Evolutionary conservation across 2,888 invertebrate species (phyloP).

Genomic region (Torymus auratus): DNA sequence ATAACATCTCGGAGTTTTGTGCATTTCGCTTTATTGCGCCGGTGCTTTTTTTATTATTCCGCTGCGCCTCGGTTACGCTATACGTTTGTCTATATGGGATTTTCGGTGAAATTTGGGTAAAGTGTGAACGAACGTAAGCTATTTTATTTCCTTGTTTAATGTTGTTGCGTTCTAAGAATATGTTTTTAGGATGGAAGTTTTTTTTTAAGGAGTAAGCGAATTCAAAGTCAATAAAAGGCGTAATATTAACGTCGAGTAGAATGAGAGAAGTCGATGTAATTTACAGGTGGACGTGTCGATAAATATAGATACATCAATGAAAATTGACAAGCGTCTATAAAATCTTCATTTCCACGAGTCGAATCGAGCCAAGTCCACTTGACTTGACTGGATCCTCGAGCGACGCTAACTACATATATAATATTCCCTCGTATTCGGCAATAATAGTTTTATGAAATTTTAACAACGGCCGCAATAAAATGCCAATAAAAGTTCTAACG

Average conservation of each 20-base stretch:
- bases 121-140: too few relatives aligned
- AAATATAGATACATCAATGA: conserved; percentile 5
- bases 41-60: conserved; percentile 9
- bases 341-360: background rate
- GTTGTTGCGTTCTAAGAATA: background rate
- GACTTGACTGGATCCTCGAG: background rate
- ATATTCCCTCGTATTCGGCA: background rate
- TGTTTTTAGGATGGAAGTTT: too few relatives aligned
- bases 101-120: background rate
- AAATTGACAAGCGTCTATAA: conserved; percentile 18
- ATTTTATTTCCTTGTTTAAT: background rate
- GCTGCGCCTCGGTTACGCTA: background rate
- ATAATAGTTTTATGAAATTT: conserved; percentile 17
- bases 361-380: background rate
- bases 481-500: background rate
- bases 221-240: too few relatives aligned
- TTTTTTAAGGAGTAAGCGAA: too few relatives aligned
- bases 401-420: background rate
- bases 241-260: background rate
- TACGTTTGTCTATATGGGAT: too few relatives aligned
- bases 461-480: background rate
- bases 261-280: background rate
- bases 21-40: conserved; percentile 8
- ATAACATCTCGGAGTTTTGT: conserved; percentile 2
- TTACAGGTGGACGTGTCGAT: background rate